Conservation (phyloP, 2,113 vertebrate species). For the Engraulis encrasicolus region DNA sequence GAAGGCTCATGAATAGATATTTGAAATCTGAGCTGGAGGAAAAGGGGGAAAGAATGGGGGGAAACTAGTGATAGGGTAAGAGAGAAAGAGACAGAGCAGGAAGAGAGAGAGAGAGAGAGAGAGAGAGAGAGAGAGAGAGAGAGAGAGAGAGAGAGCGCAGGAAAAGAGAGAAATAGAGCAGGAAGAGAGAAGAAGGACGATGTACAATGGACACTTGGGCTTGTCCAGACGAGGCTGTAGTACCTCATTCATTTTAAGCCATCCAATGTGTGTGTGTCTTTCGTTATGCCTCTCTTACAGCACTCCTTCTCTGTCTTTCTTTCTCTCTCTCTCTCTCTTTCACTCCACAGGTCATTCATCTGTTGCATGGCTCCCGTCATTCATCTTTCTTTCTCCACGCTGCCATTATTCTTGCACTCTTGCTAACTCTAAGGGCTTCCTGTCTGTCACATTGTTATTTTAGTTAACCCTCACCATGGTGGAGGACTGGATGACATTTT, state of each 20-base stretch:
- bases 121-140: neutral
- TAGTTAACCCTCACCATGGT: too few species aligned
- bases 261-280: constrained; percentile 37
- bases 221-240: neutral
- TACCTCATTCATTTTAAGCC: neutral
- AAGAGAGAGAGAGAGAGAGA: constrained; percentile 24
- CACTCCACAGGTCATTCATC: neutral
- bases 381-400: neutral
- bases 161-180: constrained; percentile 23
- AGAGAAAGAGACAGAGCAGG: neutral
- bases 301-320: neutral
- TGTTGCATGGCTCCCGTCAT: neutral
- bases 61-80: constrained; percentile 10
- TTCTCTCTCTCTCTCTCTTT: constrained; percentile 30
- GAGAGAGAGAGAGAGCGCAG: neutral
- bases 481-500: too few species aligned
- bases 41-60: constrained; percentile 17
- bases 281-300: neutral
- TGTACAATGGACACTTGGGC: neutral
- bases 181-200: neutral
- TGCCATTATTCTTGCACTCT: neutral
- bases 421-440: too few species aligned
- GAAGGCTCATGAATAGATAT: too few species aligned
- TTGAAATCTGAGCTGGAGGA: neutral
- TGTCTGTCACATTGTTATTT: neutral